These are phyloP conservation scores for Xenopus borealis DNA, from an alignment of 2,113 vertebrate genomes.

Conservation along the genomic window DNA sequence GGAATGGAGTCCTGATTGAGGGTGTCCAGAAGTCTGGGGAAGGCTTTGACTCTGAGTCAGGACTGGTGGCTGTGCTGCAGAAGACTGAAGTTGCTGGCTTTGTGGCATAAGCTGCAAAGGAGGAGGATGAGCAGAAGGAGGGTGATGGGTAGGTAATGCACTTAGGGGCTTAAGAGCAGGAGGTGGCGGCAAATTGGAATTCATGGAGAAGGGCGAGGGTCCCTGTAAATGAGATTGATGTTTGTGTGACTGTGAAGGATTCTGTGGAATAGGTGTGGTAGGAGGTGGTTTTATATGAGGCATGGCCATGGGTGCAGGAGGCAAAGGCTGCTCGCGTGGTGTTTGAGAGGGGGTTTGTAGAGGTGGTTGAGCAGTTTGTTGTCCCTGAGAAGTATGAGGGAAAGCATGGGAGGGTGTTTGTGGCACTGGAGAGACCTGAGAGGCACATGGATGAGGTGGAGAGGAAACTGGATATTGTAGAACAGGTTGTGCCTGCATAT, in stretches of 20 bases:
- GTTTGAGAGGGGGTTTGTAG: conserved; percentile 58
- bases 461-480: conserved; percentile 78
- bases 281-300: conserved; percentile 95
- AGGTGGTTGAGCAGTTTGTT: conserved; percentile 62
- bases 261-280: conserved; percentile 87
- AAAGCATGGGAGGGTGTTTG: conserved; percentile 63
- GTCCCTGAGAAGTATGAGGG: conserved; percentile 68
- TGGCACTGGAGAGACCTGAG: conserved; percentile 76
- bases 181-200: conserved; percentile 90
- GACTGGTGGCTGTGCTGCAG: conserved; percentile 85
- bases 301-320: conserved; percentile 85
- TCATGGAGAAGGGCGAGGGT: conserved; percentile 89
- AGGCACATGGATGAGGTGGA: conserved; percentile 67
- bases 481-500: conserved; percentile 74
- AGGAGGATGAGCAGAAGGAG: conserved; percentile 88
- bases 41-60: conserved; percentile 92
- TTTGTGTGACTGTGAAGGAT: conserved; percentile 82
- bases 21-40: conserved; percentile 69
- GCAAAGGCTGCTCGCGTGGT: conserved; percentile 85
- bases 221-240: conserved; percentile 83
- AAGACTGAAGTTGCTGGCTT: conserved; percentile 86
- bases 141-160: conserved; percentile 88
- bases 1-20: conserved; percentile 66
- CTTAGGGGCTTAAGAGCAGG: conserved; percentile 93
- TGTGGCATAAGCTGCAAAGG: conserved; percentile 96